Evolutionary conservation across 1,140 invertebrate genomes (phyloP).

Genomic region (Drosophila fuyamai): DNA sequence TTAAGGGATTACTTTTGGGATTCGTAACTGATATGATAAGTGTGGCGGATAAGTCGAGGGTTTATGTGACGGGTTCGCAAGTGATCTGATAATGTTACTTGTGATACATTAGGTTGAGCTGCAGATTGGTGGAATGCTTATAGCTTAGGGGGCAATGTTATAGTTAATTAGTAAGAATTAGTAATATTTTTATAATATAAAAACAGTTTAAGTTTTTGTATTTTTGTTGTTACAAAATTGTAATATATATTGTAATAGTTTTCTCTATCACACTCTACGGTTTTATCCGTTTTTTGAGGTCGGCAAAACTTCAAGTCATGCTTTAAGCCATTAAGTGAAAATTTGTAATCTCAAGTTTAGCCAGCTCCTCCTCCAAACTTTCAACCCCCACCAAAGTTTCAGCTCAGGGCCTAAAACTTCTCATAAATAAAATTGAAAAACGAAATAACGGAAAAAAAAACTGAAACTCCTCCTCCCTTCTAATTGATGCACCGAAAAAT

Average conservation of each 20-base stretch:
- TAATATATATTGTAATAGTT: not conserved
- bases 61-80: not conserved
- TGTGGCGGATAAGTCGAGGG: slow-evolving; percentile 5
- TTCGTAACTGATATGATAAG: slow-evolving; percentile 45
- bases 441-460: slow-evolving; percentile 10
- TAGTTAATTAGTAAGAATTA: too few relatives aligned
- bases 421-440: slow-evolving; percentile 29
- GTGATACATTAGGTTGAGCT: not conserved
- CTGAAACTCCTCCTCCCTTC: slow-evolving; percentile 16
- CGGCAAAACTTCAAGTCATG: slow-evolving; percentile 16
- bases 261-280: not conserved
- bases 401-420: slow-evolving; percentile 43
- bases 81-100: slow-evolving; percentile 23
- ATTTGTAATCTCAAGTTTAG: slow-evolving; percentile 28
- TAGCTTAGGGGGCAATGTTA: not conserved
- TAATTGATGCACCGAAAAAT: slow-evolving; percentile 41
- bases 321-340: slow-evolving; percentile 24
- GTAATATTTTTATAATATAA: too few relatives aligned
- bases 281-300: not conserved
- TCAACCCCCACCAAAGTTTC: slow-evolving; percentile 4
- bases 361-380: slow-evolving; percentile 8
- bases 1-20: slow-evolving; percentile 35
- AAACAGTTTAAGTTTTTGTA: too few relatives aligned
- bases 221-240: too few relatives aligned
- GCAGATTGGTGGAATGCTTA: not conserved